These are phyloP conservation scores for Psittacula echo DNA, from an alignment of 2,797 vertebrate species.

Conservation along the genomic window DNA sequence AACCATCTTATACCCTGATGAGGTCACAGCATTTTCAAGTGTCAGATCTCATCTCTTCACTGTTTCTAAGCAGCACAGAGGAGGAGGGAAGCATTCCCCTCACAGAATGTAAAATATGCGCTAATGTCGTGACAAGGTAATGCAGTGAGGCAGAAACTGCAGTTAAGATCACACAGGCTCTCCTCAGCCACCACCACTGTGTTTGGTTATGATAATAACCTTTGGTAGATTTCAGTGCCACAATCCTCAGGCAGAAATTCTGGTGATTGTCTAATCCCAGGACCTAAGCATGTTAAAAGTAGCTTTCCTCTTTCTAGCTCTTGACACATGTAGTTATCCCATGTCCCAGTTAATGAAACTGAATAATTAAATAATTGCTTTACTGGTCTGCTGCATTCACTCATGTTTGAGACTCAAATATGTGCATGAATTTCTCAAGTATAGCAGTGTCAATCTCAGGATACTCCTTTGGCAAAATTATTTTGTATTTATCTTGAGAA, in stretches of 20 bases:
- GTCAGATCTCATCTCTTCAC: slow-evolving; percentile 48
- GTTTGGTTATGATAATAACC: background rate
- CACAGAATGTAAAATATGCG: background rate
- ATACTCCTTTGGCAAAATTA: background rate
- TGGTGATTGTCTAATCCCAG: background rate
- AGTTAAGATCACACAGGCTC: background rate
- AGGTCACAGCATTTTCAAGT: slow-evolving; percentile 31
- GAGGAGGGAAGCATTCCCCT: background rate
- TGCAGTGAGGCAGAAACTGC: slow-evolving; percentile 10
- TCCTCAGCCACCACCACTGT: background rate
- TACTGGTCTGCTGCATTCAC: background rate
- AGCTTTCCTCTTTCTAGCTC: background rate
- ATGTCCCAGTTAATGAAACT: background rate
- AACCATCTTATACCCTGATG: background rate
- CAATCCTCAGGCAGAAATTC: background rate
- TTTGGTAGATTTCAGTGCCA: background rate
- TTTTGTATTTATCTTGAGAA: background rate
- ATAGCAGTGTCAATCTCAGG: background rate
- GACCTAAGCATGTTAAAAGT: background rate
- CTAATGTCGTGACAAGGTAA: background rate
- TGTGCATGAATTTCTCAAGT: background rate
- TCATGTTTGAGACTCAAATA: background rate
- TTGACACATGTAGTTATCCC: background rate
- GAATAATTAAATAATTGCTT: background rate
- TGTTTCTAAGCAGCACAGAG: background rate